Conservation (phyloP, 2,888 invertebrate genomes). For the Drosophila paramelanica region DNA sequence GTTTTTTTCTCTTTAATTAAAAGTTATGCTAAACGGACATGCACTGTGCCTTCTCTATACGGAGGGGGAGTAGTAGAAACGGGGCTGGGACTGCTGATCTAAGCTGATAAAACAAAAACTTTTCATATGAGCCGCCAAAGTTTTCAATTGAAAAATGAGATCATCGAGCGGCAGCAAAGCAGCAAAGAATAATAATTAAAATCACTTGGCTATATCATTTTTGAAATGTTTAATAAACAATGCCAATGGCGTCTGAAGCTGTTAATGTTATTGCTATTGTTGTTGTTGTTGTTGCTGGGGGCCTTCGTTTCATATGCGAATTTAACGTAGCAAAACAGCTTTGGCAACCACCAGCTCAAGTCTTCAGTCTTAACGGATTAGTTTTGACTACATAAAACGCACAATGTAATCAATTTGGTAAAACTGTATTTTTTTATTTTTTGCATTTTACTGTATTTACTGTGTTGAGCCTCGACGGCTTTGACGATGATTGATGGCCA, state of each 20-base stretch:
- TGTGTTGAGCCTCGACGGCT: conserved; percentile 20
- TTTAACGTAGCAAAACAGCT: conserved; percentile 1
- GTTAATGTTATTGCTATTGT: conserved; percentile 7
- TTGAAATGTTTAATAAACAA: conserved; percentile 69
- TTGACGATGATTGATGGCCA: conserved; percentile 61
- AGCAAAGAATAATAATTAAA: conserved; percentile 74
- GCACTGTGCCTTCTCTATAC: conserved; percentile 32
- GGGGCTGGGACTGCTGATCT: conserved; percentile 33
- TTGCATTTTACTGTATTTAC: conserved; percentile 18
- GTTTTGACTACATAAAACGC: conserved; percentile 36
- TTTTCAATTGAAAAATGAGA: conserved; percentile 78
- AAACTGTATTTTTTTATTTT: conserved; percentile 17
- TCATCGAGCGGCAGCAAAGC: conserved; percentile 51
- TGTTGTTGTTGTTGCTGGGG: too few species aligned
- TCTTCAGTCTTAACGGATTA: conserved; percentile 62
- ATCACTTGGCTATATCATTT: conserved; percentile 69
- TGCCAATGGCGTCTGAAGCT: conserved; percentile 39
- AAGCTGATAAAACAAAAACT: conserved; percentile 66
- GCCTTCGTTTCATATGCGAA: too few species aligned
- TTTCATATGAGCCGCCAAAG: conserved; percentile 58
- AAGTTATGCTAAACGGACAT: conserved; percentile 74
- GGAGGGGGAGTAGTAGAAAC: not conserved
- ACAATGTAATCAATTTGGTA: conserved; percentile 50
- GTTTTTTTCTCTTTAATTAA: conserved; percentile 59
- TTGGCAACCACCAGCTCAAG: conserved; percentile 32